Evolutionary conservation across 2,797 vertebrate genomes (phyloP).

Genomic region (Danio kyathit): DNA sequence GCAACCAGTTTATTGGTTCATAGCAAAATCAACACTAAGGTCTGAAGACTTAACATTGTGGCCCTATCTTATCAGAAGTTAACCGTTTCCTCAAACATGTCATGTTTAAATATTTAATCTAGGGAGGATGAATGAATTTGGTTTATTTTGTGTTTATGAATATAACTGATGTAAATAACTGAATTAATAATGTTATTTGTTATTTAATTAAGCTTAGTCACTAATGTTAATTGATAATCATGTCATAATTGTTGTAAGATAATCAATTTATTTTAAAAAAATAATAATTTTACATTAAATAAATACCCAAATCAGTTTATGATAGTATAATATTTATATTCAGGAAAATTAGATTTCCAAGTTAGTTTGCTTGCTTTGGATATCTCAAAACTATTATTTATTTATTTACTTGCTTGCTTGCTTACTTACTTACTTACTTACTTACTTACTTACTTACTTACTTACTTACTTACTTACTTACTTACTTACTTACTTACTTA

Average conservation of each 20-base stretch:
- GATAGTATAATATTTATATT: too few species aligned
- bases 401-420: not conserved
- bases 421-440: too few species aligned
- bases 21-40: slow-evolving; percentile 38
- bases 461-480: too few species aligned
- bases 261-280: too few species aligned
- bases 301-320: not conserved
- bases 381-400: not conserved
- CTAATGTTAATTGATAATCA: too few species aligned
- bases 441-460: too few species aligned
- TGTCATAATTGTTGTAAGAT: too few species aligned
- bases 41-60: slow-evolving; percentile 8
- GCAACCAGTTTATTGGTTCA: slow-evolving; percentile 41
- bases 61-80: not conserved
- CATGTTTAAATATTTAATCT: not conserved
- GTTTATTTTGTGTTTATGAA: not conserved
- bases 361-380: too few species aligned
- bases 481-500: too few species aligned
- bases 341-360: too few species aligned
- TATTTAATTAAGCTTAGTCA: too few species aligned
- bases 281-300: not conserved
- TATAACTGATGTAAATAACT: not conserved
- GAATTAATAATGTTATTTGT: not conserved
- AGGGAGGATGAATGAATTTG: too few species aligned
- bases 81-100: not conserved